Percentiles rank a stretch among this genome's conserved stretches.
These are phyloP conservation scores for Cotesia glomerata DNA, from an alignment of 1,140 invertebrate species.

Conservation along the genomic window DNA sequence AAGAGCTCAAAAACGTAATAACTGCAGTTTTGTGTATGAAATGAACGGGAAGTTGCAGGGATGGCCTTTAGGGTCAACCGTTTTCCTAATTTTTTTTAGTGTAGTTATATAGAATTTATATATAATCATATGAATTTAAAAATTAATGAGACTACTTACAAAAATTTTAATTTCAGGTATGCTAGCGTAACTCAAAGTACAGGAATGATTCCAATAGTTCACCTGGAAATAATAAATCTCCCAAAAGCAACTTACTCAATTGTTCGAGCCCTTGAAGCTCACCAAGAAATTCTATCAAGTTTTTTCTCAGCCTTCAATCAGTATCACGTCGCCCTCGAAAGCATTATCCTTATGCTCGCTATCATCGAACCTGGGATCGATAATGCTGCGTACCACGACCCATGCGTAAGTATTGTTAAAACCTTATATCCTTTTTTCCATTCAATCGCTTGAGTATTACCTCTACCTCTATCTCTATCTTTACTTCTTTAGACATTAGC, in stretches of 20 bases:
- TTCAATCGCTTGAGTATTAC: too few species aligned
- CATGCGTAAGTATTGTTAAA: constrained; percentile 31
- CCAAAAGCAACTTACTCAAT: constrained; percentile 91
- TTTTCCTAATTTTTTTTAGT: too few species aligned
- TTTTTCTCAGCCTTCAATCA: constrained; percentile 86
- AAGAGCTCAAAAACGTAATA: too few species aligned
- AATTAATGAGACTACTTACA: too few species aligned
- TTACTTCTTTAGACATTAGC: constrained; percentile 57
- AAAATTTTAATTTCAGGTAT: constrained; percentile 63
- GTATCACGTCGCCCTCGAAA: constrained; percentile 96
- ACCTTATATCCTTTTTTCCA: neutral
- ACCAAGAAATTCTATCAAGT: constrained; percentile 92
- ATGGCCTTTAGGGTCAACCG: too few species aligned
- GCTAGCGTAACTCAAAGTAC: constrained; percentile 95
- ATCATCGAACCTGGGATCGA: constrained; percentile 73
- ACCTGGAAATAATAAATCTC: constrained; percentile 79
- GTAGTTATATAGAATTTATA: too few species aligned
- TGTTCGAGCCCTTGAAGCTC: constrained; percentile 89
- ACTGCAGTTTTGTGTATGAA: too few species aligned
- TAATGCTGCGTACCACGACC: constrained; percentile 39
- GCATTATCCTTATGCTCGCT: constrained; percentile 96
- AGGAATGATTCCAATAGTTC: constrained; percentile 96
- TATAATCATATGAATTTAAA: too few species aligned
- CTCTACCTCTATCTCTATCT: too few species aligned
- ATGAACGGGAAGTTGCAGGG: too few species aligned